Evolutionary conservation across 2,888 invertebrate genomes (phyloP).

Genomic region (Aphrophora alni): DNA sequence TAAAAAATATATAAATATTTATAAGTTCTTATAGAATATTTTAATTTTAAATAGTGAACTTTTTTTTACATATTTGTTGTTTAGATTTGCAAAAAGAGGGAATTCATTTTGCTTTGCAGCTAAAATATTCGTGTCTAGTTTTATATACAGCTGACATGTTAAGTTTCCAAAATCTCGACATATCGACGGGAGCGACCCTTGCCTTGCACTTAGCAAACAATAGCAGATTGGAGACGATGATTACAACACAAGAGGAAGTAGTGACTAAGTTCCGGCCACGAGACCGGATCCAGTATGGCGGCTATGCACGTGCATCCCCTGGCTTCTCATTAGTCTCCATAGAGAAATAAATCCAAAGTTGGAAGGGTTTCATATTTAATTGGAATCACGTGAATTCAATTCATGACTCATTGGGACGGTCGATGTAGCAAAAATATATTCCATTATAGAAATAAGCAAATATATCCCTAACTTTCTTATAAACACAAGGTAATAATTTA

Average conservation of each 20-base stretch:
- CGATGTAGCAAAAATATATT: neutral
- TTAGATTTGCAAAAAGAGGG: too few relatives aligned
- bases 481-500: too few relatives aligned
- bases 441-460: too few relatives aligned
- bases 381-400: neutral
- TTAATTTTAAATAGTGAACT: too few relatives aligned
- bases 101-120: too few relatives aligned
- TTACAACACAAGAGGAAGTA: conserved; percentile 2
- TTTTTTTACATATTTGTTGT: too few relatives aligned
- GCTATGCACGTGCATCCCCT: conserved; percentile 24
- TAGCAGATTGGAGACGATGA: neutral
- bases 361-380: neutral
- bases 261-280: conserved; percentile 38
- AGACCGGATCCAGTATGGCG: conserved; percentile 36
- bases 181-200: neutral
- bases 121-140: too few relatives aligned
- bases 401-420: neutral
- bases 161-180: neutral
- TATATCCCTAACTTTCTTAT: too few relatives aligned
- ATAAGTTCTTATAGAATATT: too few relatives aligned
- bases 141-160: too few relatives aligned
- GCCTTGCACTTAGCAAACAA: neutral
- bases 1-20: too few relatives aligned
- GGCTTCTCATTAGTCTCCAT: neutral
- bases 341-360: neutral